Base-by-base conservation (phyloP, 1,140 invertebrate genomes). In the Dinothrombium tinctorium region DNA sequence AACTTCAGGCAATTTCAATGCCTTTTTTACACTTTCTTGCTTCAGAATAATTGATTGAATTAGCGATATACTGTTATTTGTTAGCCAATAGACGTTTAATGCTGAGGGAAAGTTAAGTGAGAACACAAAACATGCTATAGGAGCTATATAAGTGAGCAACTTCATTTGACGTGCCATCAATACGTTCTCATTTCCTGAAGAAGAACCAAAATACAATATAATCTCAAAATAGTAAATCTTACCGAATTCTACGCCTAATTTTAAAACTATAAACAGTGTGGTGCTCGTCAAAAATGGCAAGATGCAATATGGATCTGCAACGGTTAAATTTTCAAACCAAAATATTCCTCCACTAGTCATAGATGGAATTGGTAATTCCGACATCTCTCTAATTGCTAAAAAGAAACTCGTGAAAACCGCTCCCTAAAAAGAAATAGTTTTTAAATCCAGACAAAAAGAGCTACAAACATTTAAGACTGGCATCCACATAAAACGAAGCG, bases 241-340 rank as follows among this genome's bases (percentile, higher is more conserved):
- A 49, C 28, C 39, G 33, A 26, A 19, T 40, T 43, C 35, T 37
- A 44, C 8, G 49, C 50, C 51, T 57, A 73, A 69, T 61, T 87
- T 75, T 33, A 94, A 69, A 7, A 81, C 87, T 3, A 72, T 48
- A 49, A 63, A 71, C 43, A 95, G 55, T 4, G 86, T 89, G 1
- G 63, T 50, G 56, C 72, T 71, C 2, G 86, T 90, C 32, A 89
- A 59, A 0, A 89, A 1, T 3, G 92, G 92, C 41, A 98, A 59
- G 15, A 80, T 43, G 53, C 76, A 95, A 57, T 69, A 86, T 9
- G 86, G 86, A 66, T 98, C 92, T 21, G 73, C 59, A 7, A 82
- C 49, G 4, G 83, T 87, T 11, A 99, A 66, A 67, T 99, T 83
- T 1, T 66, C 64, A 55, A 96, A 89, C 90, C 90, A 99, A 38